Base-by-base conservation (phyloP, 1,140 invertebrate genomes). In the Penaeus japonicus region DNA sequence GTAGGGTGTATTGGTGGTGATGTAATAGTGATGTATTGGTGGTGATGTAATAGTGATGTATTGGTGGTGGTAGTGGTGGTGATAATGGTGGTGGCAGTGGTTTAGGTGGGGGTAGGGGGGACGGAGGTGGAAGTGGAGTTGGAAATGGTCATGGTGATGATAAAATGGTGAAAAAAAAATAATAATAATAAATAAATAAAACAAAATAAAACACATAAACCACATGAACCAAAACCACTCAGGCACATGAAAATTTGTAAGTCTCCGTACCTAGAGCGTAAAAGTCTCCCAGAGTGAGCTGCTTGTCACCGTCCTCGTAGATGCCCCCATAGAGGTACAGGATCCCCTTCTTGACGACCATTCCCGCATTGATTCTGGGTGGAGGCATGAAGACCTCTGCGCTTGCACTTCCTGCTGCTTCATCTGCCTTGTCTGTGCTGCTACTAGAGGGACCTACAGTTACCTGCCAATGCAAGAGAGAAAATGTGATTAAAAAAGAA, bases 281-380 rank as follows among this genome's bases (percentile, higher is more conserved):
- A 53, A 88, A 88, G 93, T 98, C 97, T 86, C 93, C 94, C 0
- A 97, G 94, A 3, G 97, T 98, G 83, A 96, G 94, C 92, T 98
- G 96, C 91, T 95, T 96, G 77, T 97, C 95, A 15, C 95, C 96
- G 85, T 96, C 95, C 93, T 98, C 97, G 91, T 95, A 94, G 89
- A 97, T 94, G 2, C 98, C 98, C 10, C 97, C 97, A 93, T 97
- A 98, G 39, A 99, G 91, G 92, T 96, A 98, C 0, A 99, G 92
- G 17, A 94, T 92, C 30, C 96, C 96, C 90, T 96, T 94, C 91
- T 97, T 97, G 4, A 97, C 94, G 15, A 94, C 95, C 90, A 98
- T 91, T 84, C 96, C 95, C 62, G 95, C 94, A 91, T 96, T 97
- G 93, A 98, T 98, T 90, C 97, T 94, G 0, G 96, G 93, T 10